These are phyloP conservation scores for Lerista edwardsae DNA, from an alignment of 2,797 vertebrate species.

Conservation along the genomic window DNA sequence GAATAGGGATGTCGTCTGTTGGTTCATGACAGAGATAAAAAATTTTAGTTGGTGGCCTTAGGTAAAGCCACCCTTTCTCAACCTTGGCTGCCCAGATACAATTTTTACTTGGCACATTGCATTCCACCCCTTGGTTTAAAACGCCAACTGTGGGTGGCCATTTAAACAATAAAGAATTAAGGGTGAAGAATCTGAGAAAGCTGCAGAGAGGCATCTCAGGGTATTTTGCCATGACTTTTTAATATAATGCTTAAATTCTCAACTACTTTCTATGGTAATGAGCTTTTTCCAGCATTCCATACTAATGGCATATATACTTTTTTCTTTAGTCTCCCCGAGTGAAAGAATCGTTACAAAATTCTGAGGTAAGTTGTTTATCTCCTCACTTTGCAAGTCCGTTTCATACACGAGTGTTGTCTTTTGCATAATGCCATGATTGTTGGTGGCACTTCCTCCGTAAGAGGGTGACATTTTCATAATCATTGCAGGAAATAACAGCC, in stretches of 20 bases:
- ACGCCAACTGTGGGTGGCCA: no score
- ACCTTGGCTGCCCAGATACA: no score
- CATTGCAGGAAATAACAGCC: not conserved
- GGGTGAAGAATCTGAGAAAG: no score
- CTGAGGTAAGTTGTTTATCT: constrained; percentile 84
- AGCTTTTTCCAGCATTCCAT: constrained; percentile 5
- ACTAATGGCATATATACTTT: constrained; percentile 43
- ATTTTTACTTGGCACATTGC: no score
- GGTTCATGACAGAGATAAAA: not conserved
- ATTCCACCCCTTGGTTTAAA: no score
- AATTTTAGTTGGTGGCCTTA: not conserved
- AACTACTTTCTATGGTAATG: not conserved
- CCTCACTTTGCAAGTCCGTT: no score
- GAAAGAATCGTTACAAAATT: constrained; percentile 89
- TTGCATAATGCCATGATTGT: not conserved
- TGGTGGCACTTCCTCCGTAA: not conserved
- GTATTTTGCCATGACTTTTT: no score
- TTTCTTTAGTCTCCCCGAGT: constrained; percentile 93
- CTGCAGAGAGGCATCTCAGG: no score
- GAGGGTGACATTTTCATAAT: not conserved
- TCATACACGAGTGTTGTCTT: no score
- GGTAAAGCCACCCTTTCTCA: not conserved
- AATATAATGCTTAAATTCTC: not conserved
- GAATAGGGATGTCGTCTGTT: not conserved
- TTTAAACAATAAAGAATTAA: no score